Conservation (phyloP, 2,797 vertebrate species). For the Sebastes diaconus region DNA sequence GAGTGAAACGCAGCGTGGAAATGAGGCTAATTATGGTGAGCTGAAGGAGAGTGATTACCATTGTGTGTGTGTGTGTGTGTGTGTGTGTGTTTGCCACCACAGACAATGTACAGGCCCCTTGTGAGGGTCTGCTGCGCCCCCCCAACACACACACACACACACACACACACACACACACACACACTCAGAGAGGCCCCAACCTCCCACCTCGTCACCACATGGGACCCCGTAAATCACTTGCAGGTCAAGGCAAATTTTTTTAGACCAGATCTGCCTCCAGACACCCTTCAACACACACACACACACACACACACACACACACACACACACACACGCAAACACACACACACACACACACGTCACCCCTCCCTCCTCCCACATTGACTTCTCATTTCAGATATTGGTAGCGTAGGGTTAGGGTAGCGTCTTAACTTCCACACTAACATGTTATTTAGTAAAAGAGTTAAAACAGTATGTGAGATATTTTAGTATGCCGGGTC, state of each 20-base stretch:
- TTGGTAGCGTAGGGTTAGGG: no score
- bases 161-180: not conserved
- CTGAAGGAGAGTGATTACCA: no score
- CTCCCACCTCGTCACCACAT: slow-evolving; percentile 32
- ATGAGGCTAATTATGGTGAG: no score
- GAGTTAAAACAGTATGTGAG: no score
- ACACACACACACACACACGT: no score
- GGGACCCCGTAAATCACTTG: slow-evolving; percentile 45
- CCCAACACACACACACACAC: not conserved
- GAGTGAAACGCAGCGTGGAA: no score
- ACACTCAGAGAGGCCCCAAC: slow-evolving; percentile 3
- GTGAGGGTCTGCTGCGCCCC: slow-evolving; percentile 5
- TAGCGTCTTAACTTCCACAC: no score
- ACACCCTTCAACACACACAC: not conserved
- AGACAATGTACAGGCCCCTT: slow-evolving; percentile 17
- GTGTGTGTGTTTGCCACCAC: not conserved
- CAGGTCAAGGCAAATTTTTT: slow-evolving; percentile 49
- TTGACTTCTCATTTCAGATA: no score
- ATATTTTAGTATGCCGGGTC: no score
- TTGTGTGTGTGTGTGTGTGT: not conserved
- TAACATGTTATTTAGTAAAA: no score
- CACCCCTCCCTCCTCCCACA: not conserved
- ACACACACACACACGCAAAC: not conserved
- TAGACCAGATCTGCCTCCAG: slow-evolving; percentile 28
- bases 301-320: no score